These are phyloP conservation scores for Hippocampus mohnikei DNA, from an alignment of 2,113 vertebrate genomes.

Conservation along the genomic window DNA sequence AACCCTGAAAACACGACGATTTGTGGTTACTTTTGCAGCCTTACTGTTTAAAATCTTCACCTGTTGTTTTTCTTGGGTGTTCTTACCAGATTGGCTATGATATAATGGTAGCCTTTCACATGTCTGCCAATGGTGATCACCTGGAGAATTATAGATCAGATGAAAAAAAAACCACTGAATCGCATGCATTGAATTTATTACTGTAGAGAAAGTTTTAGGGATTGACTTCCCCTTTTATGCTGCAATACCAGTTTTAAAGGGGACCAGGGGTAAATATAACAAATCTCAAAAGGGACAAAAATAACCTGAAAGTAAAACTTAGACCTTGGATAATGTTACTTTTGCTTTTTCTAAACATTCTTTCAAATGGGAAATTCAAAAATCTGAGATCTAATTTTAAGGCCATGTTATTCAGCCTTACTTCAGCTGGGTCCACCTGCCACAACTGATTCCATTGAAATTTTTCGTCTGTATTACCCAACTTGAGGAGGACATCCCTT, in stretches of 20 bases:
- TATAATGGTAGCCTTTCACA: constrained; percentile 98
- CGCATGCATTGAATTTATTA: no score
- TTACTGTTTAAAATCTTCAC: not conserved
- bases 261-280: not conserved
- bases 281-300: not conserved
- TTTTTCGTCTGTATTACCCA: not conserved
- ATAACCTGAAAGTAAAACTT: not conserved
- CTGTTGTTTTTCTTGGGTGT: not conserved
- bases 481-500: not conserved
- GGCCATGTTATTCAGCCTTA: no score
- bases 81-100: constrained; percentile 97
- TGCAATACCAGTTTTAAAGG: no score
- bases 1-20: constrained; percentile 76
- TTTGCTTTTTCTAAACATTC: not conserved
- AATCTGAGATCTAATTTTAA: no score
- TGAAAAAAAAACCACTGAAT: not conserved
- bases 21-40: no score
- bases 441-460: not conserved
- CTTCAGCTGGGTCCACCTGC: no score
- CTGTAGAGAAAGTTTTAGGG: no score
- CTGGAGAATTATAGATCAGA: constrained; percentile 55
- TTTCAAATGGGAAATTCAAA: not conserved
- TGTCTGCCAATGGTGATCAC: constrained; percentile 98
- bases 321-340: not conserved
- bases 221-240: no score